phyloP scores from a whole-genome alignment of 2,797 vertebrate species.

The Falco concolor region DNA sequence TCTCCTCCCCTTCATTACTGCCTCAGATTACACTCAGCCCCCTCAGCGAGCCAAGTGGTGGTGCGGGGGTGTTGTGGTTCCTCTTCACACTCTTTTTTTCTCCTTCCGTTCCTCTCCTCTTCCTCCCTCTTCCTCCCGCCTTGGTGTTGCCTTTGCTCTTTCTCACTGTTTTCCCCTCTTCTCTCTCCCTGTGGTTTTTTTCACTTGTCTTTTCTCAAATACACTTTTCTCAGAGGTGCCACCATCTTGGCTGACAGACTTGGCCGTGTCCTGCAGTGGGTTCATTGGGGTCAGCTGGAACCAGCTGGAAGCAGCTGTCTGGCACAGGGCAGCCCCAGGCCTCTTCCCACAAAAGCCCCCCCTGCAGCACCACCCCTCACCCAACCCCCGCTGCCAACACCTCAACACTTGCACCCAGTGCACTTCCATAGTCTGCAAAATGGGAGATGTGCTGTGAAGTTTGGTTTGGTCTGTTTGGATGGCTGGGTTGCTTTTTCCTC shows the following conservation, averaged over 20 bases:
- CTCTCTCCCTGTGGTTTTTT: not conserved
- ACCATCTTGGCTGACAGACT: not conserved
- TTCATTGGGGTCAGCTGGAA: not conserved
- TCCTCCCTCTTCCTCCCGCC: not conserved
- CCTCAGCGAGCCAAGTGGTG: not conserved
- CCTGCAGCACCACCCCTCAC: not conserved
- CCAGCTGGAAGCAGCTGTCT: not conserved
- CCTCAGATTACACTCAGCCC: not conserved
- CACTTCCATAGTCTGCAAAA: not conserved
- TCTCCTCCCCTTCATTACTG: not conserved
- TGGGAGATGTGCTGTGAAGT: not conserved
- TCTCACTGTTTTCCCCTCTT: not conserved
- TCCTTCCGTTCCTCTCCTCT: not conserved
- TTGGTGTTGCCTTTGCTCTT: not conserved
- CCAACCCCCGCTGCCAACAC: not conserved
- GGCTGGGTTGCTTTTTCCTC: not conserved
- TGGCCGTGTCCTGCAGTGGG: not conserved
- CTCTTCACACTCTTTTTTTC: rapidly evolving
- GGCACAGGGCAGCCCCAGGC: rapidly evolving
- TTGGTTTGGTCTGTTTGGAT: not conserved
- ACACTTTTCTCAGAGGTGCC: not conserved
- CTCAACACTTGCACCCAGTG: not conserved
- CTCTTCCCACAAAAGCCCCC: not conserved
- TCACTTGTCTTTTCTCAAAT: not conserved
- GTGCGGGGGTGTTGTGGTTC: not conserved